phyloP scores from a whole-genome alignment of 2,888 invertebrate genomes.

The Rhyacophila evoluta region DNA sequence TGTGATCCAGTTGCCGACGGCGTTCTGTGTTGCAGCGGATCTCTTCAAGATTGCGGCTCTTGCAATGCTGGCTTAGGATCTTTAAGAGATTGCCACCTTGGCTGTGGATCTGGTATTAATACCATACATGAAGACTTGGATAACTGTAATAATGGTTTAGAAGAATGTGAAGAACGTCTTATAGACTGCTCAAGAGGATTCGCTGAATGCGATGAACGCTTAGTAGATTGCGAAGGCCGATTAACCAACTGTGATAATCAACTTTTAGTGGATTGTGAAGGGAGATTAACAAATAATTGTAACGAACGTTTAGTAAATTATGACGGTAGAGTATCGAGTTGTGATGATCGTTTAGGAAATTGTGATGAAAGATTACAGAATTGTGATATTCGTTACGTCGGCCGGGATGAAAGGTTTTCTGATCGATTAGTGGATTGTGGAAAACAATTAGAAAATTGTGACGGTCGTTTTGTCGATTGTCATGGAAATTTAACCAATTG shows the following conservation, averaged over 20 bases:
- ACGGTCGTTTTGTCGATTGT: conserved; percentile 19
- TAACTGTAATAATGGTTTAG: conserved; percentile 38
- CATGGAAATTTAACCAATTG: conserved; percentile 26
- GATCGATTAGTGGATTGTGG: conserved; percentile 38
- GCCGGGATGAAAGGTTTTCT: background rate
- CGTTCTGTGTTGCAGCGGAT: conserved; percentile 51
- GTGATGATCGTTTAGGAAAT: conserved; percentile 33
- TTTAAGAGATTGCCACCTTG: conserved; percentile 58
- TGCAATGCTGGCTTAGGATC: conserved; percentile 65
- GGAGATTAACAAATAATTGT: conserved; percentile 31
- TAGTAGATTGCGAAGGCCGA: conserved; percentile 40
- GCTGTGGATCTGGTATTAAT: conserved; percentile 43
- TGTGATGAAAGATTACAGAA: conserved; percentile 28
- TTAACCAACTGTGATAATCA: conserved; percentile 44
- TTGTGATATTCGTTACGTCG: conserved; percentile 31
- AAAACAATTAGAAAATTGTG: conserved; percentile 27
- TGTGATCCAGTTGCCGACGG: conserved; percentile 58
- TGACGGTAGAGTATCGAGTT: conserved; percentile 27
- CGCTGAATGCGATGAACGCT: conserved; percentile 20
- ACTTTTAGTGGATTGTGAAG: conserved; percentile 32
- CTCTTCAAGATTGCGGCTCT: conserved; percentile 57
- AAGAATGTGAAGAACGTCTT: conserved; percentile 36
- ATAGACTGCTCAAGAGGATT: conserved; percentile 35
- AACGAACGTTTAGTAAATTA: conserved; percentile 33
- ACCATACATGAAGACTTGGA: conserved; percentile 33